phyloP scores from a whole-genome alignment of 2,888 invertebrate genomes.

The Sesia apiformis region DNA sequence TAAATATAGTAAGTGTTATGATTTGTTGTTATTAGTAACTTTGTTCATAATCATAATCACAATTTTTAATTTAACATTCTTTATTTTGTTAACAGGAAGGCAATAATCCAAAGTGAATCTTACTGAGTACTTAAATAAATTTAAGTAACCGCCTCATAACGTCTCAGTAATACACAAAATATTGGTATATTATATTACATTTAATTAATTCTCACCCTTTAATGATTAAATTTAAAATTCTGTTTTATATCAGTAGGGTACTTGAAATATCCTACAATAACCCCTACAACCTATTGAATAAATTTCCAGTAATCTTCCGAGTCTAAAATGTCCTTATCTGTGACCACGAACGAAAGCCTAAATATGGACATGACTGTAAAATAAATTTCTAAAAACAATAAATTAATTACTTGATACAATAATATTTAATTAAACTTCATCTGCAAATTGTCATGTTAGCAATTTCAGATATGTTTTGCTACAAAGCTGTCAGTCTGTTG shows the following conservation, averaged over 20 bases:
- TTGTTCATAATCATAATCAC: no score
- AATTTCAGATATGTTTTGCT: no score
- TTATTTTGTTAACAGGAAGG: no score
- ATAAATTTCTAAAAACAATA: neutral
- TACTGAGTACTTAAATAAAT: neutral
- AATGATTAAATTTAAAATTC: constrained; percentile 7
- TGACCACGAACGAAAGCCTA: neutral
- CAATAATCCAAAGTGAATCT: no score
- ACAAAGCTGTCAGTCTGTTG: no score
- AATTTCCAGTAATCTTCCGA: constrained; percentile 11
- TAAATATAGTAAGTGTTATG: no score
- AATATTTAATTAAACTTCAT: no score
- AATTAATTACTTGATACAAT: no score
- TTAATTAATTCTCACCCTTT: constrained; percentile 4
- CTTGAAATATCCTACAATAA: constrained; percentile 6
- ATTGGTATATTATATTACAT: neutral
- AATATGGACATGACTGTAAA: neutral
- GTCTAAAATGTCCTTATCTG: constrained; percentile 9
- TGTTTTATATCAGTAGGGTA: constrained; percentile 6
- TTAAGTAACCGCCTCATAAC: neutral
- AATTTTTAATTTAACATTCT: no score
- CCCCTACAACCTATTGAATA: constrained; percentile 7
- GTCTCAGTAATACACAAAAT: neutral
- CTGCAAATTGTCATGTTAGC: no score
- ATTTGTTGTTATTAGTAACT: no score